Evolutionary conservation across 2,113 vertebrate species (phyloP).

Genomic region (Ifrita kowaldi): DNA sequence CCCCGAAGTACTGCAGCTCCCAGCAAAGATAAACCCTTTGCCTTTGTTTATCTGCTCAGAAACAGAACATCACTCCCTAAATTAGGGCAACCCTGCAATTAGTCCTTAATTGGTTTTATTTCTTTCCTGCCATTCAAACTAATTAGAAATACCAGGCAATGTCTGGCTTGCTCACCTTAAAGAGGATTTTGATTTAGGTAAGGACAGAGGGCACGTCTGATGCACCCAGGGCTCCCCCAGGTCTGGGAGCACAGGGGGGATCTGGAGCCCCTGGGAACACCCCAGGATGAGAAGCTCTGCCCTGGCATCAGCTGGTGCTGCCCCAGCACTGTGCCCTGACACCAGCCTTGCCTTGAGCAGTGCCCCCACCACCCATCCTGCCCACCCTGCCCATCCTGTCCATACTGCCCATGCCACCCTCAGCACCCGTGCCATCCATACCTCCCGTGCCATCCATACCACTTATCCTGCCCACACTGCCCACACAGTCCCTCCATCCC

Average conservation of each 20-base stretch:
- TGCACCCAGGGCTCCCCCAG: rapidly evolving
- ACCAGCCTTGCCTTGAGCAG: rapidly evolving
- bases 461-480: rapidly evolving
- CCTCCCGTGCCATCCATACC: rapidly evolving
- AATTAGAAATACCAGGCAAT: background rate
- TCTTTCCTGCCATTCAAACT: background rate
- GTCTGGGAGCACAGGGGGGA: rapidly evolving
- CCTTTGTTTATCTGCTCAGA: background rate
- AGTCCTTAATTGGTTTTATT: background rate
- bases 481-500: background rate
- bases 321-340: background rate
- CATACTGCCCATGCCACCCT: rapidly evolving
- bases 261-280: background rate
- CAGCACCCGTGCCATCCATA: rapidly evolving
- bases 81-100: background rate
- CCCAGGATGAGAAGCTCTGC: background rate
- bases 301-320: background rate
- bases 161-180: rapidly evolving
- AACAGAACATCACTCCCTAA: background rate
- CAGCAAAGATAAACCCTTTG: background rate
- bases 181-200: background rate
- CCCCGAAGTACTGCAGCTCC: background rate
- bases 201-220: rapidly evolving
- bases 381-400: rapidly evolving
- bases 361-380: background rate